These are phyloP conservation scores for Eufriesea mexicana DNA, from an alignment of 1,140 invertebrate species.

Conservation along the genomic window DNA sequence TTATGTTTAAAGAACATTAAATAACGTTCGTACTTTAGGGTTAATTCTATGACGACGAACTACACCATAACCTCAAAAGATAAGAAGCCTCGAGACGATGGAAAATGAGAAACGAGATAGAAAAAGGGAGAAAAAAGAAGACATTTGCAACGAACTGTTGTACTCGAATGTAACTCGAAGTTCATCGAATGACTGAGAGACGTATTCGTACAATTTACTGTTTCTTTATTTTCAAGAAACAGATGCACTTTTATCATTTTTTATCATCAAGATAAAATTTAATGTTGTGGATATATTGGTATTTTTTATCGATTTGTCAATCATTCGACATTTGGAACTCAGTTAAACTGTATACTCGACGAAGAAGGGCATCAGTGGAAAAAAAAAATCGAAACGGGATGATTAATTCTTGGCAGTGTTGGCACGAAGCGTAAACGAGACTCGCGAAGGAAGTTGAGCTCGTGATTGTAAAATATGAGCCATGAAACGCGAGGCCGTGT, in stretches of 20 bases:
- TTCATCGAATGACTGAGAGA: background rate
- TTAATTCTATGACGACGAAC: too few relatives aligned
- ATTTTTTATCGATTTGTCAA: background rate
- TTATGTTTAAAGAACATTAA: too few relatives aligned
- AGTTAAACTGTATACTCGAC: background rate
- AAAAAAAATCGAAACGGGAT: background rate
- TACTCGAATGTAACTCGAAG: too few relatives aligned
- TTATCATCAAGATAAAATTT: background rate
- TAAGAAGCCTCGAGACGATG: too few relatives aligned
- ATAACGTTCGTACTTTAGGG: too few relatives aligned
- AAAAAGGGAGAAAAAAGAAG: background rate
- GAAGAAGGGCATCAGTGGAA: background rate
- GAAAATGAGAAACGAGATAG: background rate
- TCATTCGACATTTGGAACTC: constrained; percentile 24
- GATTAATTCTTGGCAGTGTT: constrained; percentile 64
- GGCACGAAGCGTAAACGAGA: constrained; percentile 59
- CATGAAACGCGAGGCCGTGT: background rate
- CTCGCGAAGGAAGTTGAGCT: background rate
- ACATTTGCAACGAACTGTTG: background rate
- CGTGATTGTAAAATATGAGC: background rate
- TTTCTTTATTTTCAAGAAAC: background rate
- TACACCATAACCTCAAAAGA: too few relatives aligned
- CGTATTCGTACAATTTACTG: background rate
- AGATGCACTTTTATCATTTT: background rate
- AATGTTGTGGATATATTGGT: background rate